Evolutionary conservation across 1,140 invertebrate species (phyloP).

Genomic region (Sycophaga agraensis): DNA sequence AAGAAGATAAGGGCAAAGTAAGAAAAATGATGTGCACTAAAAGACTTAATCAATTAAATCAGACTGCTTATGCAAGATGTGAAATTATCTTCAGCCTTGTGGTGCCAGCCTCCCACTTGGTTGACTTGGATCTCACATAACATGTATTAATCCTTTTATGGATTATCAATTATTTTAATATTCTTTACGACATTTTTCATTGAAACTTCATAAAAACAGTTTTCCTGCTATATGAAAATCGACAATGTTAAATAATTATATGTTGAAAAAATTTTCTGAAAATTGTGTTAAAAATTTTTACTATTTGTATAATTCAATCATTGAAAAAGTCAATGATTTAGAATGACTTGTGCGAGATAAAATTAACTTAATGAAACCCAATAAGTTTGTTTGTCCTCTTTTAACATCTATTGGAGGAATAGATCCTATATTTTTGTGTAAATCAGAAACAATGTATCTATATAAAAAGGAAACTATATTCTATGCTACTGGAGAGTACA

Average conservation of each 20-base stretch:
- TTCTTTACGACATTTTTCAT: conserved; percentile 12
- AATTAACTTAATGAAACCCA: conserved; percentile 15
- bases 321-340: not conserved
- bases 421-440: conserved; percentile 58
- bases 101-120: conserved; percentile 13
- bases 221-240: conserved; percentile 9
- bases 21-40: not conserved
- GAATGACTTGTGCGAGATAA: not conserved
- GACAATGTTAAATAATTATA: not conserved
- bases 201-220: conserved; percentile 10
- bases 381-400: conserved; percentile 44
- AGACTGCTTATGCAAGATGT: not conserved
- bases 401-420: conserved; percentile 47
- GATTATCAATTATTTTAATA: conserved; percentile 17
- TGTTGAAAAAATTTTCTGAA: conserved; percentile 14
- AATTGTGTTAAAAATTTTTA: not conserved
- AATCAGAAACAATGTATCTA: conserved; percentile 44
- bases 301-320: not conserved
- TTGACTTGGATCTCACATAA: conserved; percentile 12
- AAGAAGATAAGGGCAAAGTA: too few species aligned
- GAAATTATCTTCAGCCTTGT: conserved; percentile 4
- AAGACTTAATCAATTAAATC: conserved; percentile 10
- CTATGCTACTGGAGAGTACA: conserved; percentile 53
- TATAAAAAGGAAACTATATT: conserved; percentile 46
- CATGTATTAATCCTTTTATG: conserved; percentile 5